Percentiles rank a stretch among this genome's conserved stretches.
Evolutionary conservation across 2,113 vertebrate species (phyloP).

Genomic region (Mesembrinibis cayennensis): DNA sequence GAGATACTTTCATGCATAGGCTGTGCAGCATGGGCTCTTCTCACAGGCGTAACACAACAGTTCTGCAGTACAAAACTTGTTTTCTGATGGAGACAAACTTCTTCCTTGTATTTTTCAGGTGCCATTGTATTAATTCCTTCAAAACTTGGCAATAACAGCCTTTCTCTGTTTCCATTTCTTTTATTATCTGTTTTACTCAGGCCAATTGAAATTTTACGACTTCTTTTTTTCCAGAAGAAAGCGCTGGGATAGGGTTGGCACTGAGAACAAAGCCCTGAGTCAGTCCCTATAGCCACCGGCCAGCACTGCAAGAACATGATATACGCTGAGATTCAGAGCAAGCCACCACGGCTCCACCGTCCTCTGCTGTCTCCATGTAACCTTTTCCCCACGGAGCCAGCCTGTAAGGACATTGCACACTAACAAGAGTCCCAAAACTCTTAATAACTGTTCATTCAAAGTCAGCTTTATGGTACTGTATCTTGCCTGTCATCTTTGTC

Average conservation of each 20-base stretch:
- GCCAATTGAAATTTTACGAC: constrained; percentile 18
- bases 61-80: background rate
- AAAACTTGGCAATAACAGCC: constrained; percentile 16
- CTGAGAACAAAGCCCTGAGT: constrained; percentile 17
- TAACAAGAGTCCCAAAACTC: background rate
- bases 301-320: background rate
- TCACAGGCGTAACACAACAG: background rate
- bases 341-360: background rate
- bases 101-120: constrained; percentile 6
- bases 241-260: background rate
- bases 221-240: background rate
- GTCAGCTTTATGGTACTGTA: background rate
- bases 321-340: background rate
- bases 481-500: background rate
- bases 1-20: background rate
- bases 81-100: background rate
- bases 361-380: background rate
- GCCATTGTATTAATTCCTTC: background rate
- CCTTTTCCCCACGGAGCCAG: background rate
- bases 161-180: background rate
- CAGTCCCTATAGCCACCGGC: background rate
- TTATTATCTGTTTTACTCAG: constrained; percentile 9
- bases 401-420: background rate
- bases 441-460: background rate
- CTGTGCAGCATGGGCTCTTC: background rate